phyloP scores from a whole-genome alignment of 2,113 vertebrate genomes.

The Carassius gibelio region DNA sequence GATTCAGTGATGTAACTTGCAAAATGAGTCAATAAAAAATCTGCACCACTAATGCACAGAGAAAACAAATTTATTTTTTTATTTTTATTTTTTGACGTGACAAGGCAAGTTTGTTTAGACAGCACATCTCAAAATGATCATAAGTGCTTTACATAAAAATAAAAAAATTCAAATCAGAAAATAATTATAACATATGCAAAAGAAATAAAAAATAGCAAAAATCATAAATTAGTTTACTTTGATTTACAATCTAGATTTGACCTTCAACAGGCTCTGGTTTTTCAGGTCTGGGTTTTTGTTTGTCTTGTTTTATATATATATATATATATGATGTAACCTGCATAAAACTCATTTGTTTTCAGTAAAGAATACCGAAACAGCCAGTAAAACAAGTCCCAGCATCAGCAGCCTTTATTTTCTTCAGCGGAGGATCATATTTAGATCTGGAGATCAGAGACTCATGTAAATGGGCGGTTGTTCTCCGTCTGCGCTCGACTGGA shows the following conservation, averaged over 20 bases:
- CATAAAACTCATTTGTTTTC: background rate
- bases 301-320: background rate
- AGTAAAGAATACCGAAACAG: background rate
- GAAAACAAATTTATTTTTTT: background rate
- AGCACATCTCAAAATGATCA: too few species aligned
- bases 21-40: background rate
- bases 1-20: background rate
- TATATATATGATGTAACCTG: background rate
- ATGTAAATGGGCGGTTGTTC: conserved; percentile 79
- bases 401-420: background rate
- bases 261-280: background rate
- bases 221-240: background rate
- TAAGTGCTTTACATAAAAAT: too few species aligned
- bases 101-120: too few species aligned
- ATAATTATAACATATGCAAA: background rate
- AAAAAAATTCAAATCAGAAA: background rate
- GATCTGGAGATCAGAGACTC: conserved; percentile 78
- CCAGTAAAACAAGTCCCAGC: background rate
- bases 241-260: background rate
- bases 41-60: background rate
- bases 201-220: background rate
- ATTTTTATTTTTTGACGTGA: background rate
- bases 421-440: conserved; percentile 47
- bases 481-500: background rate
- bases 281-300: background rate